Evolutionary conservation across 53 echinoderm and acorn worm genomes (phyloP).

Genomic region (Hippasteria phrygiana): DNA sequence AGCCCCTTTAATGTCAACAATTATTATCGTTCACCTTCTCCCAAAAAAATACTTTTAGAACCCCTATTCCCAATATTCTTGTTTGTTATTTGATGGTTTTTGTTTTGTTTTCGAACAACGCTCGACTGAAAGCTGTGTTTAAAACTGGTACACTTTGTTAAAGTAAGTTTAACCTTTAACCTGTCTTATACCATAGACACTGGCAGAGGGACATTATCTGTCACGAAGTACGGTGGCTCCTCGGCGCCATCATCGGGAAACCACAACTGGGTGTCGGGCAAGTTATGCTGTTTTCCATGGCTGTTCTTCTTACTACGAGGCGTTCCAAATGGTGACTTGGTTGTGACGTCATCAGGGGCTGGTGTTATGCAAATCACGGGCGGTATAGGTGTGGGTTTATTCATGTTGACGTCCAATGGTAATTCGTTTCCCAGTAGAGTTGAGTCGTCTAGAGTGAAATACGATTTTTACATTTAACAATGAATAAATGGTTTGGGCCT

Average conservation of each 20-base stretch:
- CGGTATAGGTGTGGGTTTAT: neutral
- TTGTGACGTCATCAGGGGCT: conserved; percentile 33
- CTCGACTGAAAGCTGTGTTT: neutral
- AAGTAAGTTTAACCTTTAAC: neutral
- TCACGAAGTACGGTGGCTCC: conserved; percentile 45
- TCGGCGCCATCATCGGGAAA: conserved; percentile 39
- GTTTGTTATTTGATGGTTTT: too few relatives aligned
- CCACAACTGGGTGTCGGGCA: conserved; percentile 54
- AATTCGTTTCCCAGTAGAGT: conserved; percentile 41
- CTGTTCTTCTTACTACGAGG: neutral
- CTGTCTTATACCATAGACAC: conserved; percentile 4
- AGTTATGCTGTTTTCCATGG: neutral
- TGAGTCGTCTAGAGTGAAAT: conserved; percentile 11
- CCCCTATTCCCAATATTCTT: too few relatives aligned
- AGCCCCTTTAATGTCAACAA: too few relatives aligned
- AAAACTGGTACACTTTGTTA: neutral
- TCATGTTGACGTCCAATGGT: conserved; percentile 51
- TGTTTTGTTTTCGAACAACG: too few relatives aligned
- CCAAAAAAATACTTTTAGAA: too few relatives aligned
- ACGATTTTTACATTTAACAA: neutral
- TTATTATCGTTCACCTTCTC: too few relatives aligned
- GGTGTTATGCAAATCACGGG: conserved; percentile 39
- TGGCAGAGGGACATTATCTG: conserved; percentile 30
- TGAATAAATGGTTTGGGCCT: neutral
- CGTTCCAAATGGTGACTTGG: neutral